phyloP scores from a whole-genome alignment of 1,140 invertebrate genomes.

The Notospermus geniculatus region DNA sequence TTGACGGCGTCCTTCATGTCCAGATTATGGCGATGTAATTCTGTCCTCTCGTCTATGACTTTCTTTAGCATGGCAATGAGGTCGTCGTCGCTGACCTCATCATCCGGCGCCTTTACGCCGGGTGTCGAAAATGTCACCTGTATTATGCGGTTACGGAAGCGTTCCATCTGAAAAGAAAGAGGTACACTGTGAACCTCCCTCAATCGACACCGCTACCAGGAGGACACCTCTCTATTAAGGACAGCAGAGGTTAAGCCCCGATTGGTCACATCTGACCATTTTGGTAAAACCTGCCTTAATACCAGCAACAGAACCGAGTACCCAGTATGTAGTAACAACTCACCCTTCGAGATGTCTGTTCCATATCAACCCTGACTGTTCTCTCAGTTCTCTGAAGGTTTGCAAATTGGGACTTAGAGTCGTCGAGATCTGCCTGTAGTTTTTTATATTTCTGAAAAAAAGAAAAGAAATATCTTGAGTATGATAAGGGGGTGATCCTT shows the following conservation, averaged over 20 bases:
- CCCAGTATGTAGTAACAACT: not conserved
- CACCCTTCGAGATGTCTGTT: constrained; percentile 49
- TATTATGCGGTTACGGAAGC: constrained; percentile 47
- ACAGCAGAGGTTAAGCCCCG: no score
- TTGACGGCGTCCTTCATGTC: constrained; percentile 39
- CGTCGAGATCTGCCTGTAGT: constrained; percentile 38
- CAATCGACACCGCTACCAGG: no score
- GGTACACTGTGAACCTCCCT: no score
- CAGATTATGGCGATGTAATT: constrained; percentile 35
- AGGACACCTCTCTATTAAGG: no score
- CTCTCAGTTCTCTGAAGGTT: constrained; percentile 52
- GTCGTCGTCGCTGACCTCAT: constrained; percentile 50
- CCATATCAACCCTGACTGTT: constrained; percentile 50
- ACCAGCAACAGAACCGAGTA: no score
- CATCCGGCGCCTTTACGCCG: constrained; percentile 42
- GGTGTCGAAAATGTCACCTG: constrained; percentile 51
- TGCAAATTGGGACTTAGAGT: constrained; percentile 35
- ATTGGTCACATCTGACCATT: no score
- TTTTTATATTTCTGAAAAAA: constrained; percentile 27
- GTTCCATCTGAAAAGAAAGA: constrained; percentile 42
- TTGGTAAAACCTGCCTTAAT: no score
- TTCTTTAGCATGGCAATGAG: constrained; percentile 47
- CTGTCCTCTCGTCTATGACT: constrained; percentile 43
- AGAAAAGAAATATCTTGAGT: not conserved
- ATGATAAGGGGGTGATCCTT: no score